Conservation (phyloP, 2,888 invertebrate genomes). For the Pachliopta kotzebuea region DNA sequence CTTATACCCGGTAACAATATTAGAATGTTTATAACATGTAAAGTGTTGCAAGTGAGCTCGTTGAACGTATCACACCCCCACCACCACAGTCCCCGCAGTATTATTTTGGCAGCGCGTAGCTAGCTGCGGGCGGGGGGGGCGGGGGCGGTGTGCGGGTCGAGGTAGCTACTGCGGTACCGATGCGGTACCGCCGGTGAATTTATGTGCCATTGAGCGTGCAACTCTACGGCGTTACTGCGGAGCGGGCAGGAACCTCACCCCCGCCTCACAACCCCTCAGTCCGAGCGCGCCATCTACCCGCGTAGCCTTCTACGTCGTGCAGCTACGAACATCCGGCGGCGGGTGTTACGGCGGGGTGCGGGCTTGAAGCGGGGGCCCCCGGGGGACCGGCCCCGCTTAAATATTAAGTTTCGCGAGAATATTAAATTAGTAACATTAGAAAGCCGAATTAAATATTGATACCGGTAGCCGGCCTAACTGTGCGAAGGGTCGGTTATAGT, state of each 20-base stretch:
- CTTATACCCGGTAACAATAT: no score
- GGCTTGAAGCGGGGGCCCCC: conserved; percentile 58
- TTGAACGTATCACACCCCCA: no score
- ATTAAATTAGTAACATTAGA: conserved; percentile 73
- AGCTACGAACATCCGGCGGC: no score
- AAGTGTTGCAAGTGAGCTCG: neutral
- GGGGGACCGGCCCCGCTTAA: conserved; percentile 60
- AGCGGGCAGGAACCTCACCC: conserved; percentile 44
- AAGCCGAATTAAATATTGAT: conserved; percentile 73
- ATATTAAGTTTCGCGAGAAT: conserved; percentile 77
- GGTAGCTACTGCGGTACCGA: conserved; percentile 71
- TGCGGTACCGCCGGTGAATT: conserved; percentile 74
- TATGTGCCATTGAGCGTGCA: conserved; percentile 73
- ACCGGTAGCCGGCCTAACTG: conserved; percentile 62
- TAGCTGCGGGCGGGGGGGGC: no score
- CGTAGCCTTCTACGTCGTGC: no score
- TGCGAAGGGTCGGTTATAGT: conserved; percentile 56
- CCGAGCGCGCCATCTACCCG: conserved; percentile 51
- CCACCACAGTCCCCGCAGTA: neutral
- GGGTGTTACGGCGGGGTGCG: conserved; percentile 56
- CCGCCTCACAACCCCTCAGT: no score
- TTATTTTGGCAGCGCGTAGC: conserved; percentile 58
- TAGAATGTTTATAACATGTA: no score
- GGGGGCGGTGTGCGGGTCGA: conserved; percentile 56
- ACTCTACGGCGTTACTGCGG: conserved; percentile 45